Percentiles rank a stretch among this genome's conserved stretches.
Evolutionary conservation across 2,888 invertebrate genomes (phyloP).

Genomic region (Monoplex corrugatus): DNA sequence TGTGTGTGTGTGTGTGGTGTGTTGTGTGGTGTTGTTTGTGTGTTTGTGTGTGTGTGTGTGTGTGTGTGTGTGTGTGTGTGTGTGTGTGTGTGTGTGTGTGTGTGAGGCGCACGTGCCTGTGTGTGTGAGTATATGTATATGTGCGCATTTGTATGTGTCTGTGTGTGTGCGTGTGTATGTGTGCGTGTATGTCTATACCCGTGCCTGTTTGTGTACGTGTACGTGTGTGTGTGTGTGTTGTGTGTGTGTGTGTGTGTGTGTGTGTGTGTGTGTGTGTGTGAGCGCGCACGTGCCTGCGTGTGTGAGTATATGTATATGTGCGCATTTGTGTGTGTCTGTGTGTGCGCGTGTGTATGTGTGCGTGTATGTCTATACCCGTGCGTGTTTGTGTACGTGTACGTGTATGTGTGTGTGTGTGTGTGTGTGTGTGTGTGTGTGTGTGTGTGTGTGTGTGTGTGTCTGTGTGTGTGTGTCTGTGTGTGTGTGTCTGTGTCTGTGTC

Average conservation of each 20-base stretch:
- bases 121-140: too few species aligned
- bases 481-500: too few species aligned
- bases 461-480: neutral
- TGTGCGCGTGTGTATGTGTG: neutral
- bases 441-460: neutral
- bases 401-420: neutral
- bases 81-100: too few species aligned
- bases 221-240: conserved; percentile 1
- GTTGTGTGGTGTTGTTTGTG: neutral
- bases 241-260: conserved; percentile 17
- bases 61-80: too few species aligned
- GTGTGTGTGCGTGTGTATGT: conserved; percentile 11
- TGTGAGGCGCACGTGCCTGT: too few species aligned
- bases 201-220: neutral
- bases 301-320: conserved; percentile 5
- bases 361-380: neutral
- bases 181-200: neutral
- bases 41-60: too few species aligned
- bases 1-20: neutral
- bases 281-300: neutral
- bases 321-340: neutral
- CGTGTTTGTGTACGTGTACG: neutral
- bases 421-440: conserved; percentile 5
- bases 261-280: neutral
- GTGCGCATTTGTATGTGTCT: neutral